Evolutionary conservation across 2,797 vertebrate genomes (phyloP).

Genomic region (Danio aesculapii): DNA sequence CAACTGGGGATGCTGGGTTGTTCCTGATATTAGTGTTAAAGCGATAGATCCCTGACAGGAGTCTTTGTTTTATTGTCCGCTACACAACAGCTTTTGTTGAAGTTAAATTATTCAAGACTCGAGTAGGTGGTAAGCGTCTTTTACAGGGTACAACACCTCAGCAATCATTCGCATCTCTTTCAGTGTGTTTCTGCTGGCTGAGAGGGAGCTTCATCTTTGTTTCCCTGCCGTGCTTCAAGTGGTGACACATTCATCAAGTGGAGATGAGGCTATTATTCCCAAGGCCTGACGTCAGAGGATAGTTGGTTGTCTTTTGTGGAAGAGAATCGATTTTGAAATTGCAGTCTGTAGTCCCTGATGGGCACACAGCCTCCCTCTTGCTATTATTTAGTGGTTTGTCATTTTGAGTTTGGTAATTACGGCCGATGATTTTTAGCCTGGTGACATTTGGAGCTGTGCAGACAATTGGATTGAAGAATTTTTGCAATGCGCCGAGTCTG

Average conservation of each 20-base stretch:
- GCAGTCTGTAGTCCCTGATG: constrained; percentile 29
- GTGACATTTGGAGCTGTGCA: constrained; percentile 44
- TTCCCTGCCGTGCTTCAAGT: not conserved
- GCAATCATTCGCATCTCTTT: constrained; percentile 15
- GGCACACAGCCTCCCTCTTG: not conserved
- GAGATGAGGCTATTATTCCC: constrained; percentile 43
- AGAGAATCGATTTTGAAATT: constrained; percentile 58
- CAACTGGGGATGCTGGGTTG: not conserved
- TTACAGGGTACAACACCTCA: constrained; percentile 10
- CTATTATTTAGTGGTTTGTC: constrained; percentile 47
- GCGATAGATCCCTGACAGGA: not conserved
- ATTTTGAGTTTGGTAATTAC: constrained; percentile 23
- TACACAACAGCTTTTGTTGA: constrained; percentile 29
- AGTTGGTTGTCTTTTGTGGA: constrained; percentile 33
- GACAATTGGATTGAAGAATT: constrained; percentile 37
- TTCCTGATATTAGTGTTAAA: not conserved
- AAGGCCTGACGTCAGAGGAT: constrained; percentile 19
- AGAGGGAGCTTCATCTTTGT: constrained; percentile 36
- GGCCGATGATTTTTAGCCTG: constrained; percentile 9
- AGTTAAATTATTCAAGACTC: constrained; percentile 41
- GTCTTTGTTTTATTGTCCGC: not conserved
- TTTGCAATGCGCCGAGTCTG: not conserved
- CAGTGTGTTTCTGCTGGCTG: constrained; percentile 1
- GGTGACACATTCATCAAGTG: constrained; percentile 40
- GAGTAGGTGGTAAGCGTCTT: constrained; percentile 23